Conservation (phyloP, 2,888 invertebrate species). For the Torymus auratus region DNA sequence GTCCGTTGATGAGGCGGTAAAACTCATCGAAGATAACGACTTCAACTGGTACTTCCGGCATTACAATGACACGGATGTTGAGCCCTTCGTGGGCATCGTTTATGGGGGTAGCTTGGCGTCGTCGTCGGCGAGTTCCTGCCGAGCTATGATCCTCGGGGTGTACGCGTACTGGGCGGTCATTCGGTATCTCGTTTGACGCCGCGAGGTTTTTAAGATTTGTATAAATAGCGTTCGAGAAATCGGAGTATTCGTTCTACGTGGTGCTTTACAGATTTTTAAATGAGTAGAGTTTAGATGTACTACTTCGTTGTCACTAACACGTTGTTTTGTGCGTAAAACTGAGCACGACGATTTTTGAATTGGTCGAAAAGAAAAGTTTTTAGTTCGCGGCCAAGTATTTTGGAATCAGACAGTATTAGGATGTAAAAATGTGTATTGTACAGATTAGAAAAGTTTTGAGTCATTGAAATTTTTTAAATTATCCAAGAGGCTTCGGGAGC, state of each 20-base stretch:
- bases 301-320: no score
- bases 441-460: not conserved
- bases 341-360: no score
- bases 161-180: constrained; percentile 55
- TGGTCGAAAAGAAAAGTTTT: no score
- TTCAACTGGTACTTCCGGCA: constrained; percentile 93
- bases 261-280: no score
- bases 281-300: no score
- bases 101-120: constrained; percentile 59
- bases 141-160: constrained; percentile 53
- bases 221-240: no score
- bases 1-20: constrained; percentile 72
- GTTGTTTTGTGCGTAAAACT: no score
- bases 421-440: not conserved
- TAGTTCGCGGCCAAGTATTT: no score
- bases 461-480: not conserved
- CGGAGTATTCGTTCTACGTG: no score
- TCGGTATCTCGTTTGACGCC: not conserved
- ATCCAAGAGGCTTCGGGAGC: not conserved
- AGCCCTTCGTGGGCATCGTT: constrained; percentile 76
- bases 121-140: constrained; percentile 17
- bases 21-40: constrained; percentile 78
- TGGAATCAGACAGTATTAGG: no score
- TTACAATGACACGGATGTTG: constrained; percentile 83
- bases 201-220: no score